phyloP scores from a whole-genome alignment of 1,140 invertebrate genomes.

The Polyergus mexicanus region DNA sequence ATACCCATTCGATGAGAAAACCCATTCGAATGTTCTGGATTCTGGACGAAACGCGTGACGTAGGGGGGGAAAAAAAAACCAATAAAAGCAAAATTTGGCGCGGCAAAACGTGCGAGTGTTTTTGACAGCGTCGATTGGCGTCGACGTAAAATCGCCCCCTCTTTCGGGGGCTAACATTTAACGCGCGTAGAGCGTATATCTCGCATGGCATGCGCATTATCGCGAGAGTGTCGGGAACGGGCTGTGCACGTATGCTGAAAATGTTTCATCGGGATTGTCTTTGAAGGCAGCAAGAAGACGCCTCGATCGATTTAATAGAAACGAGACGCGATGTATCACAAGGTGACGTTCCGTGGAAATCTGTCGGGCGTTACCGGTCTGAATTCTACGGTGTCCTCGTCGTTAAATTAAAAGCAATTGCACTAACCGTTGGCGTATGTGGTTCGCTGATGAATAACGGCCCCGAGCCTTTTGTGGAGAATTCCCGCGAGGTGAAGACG shows the following conservation, averaged over 20 bases:
- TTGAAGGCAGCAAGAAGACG: constrained; percentile 42
- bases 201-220: constrained; percentile 5
- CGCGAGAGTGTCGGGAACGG: constrained; percentile 1
- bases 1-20: constrained; percentile 8
- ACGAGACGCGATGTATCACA: constrained; percentile 55
- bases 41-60: neutral
- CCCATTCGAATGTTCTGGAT: constrained; percentile 11
- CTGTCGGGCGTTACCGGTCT: constrained; percentile 50
- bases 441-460: constrained; percentile 54
- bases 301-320: constrained; percentile 57
- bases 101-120: constrained; percentile 51
- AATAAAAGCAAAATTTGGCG: constrained; percentile 55
- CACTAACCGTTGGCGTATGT: neutral
- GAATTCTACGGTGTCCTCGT: constrained; percentile 34
- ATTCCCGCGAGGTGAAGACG: constrained; percentile 44
- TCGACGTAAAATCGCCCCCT: constrained; percentile 51
- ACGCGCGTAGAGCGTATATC: neutral
- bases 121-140: constrained; percentile 57
- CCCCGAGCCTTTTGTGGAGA: constrained; percentile 53
- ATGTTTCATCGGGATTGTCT: constrained; percentile 37
- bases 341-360: constrained; percentile 55
- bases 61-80: neutral
- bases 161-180: constrained; percentile 51
- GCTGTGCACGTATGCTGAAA: constrained; percentile 23
- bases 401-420: constrained; percentile 62